These are phyloP conservation scores for Onychomys arenicola DNA, from an alignment of 2,797 vertebrate genomes.

Conservation along the genomic window DNA sequence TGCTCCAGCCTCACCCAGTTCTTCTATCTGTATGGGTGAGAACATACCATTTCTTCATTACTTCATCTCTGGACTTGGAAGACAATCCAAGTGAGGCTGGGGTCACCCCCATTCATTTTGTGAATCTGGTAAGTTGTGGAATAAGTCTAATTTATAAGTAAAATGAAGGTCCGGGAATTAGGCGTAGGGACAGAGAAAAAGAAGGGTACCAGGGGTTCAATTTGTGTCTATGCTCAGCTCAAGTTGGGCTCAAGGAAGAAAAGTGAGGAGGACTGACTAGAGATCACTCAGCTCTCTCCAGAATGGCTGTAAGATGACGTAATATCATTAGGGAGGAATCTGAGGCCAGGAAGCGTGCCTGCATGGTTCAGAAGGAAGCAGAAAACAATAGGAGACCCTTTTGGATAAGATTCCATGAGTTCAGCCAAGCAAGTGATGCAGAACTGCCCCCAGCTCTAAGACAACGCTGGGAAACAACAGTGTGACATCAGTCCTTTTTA, in stretches of 20 bases:
- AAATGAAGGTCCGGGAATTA: slow-evolving; percentile 13
- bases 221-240: neutral
- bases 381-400: neutral
- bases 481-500: neutral
- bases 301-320: neutral
- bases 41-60: neutral
- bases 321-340: neutral
- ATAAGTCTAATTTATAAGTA: neutral
- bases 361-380: slow-evolving; percentile 10
- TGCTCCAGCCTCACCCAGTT: neutral
- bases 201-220: neutral
- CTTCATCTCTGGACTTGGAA: neutral
- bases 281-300: neutral
- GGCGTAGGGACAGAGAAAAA: neutral
- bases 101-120: neutral
- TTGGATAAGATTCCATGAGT: neutral
- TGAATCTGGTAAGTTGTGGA: neutral
- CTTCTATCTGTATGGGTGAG: neutral
- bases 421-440: neutral
- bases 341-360: slow-evolving; percentile 15
- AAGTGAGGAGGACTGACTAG: neutral
- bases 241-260: slow-evolving; percentile 41
- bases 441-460: neutral
- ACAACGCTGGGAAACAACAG: slow-evolving; percentile 9
- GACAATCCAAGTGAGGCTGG: neutral